Percentiles rank a stretch among this genome's conserved stretches.
These are phyloP conservation scores for Tinea trinotella DNA, from an alignment of 2,888 invertebrate genomes.

Conservation along the genomic window DNA sequence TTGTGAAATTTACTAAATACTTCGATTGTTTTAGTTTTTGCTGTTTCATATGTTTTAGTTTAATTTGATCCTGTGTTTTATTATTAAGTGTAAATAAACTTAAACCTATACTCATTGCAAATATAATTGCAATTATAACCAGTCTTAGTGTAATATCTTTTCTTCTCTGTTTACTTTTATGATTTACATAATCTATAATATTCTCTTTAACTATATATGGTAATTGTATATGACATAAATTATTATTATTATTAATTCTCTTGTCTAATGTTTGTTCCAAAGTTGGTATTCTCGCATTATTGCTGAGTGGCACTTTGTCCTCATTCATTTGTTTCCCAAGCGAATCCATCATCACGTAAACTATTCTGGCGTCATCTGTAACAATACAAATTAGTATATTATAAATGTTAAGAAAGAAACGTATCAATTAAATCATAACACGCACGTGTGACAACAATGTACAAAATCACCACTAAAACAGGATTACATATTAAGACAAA, in stretches of 20 bases:
- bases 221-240: not conserved
- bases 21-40: conserved; percentile 29
- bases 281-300: conserved; percentile 40
- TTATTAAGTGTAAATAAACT: not conserved
- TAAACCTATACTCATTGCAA: not conserved
- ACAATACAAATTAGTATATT: conserved; percentile 15
- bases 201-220: not conserved
- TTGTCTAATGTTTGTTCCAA: conserved; percentile 29
- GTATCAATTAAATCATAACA: conserved; percentile 23
- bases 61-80: not conserved
- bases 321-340: conserved; percentile 4
- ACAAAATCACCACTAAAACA: not conserved
- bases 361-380: conserved; percentile 18
- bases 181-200: conserved; percentile 4
- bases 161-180: not conserved
- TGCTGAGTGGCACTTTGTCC: conserved; percentile 22
- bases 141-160: conserved; percentile 7
- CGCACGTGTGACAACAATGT: conserved; percentile 24
- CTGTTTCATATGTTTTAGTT: conserved; percentile 20
- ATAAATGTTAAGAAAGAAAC: conserved; percentile 20
- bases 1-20: conserved; percentile 67
- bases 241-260: not conserved
- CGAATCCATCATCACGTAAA: conserved; percentile 28
- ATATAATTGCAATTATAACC: not conserved
- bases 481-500: conserved; percentile 26